phyloP scores from a whole-genome alignment of 2,888 invertebrate genomes.

The Eretmocerus hayati region DNA sequence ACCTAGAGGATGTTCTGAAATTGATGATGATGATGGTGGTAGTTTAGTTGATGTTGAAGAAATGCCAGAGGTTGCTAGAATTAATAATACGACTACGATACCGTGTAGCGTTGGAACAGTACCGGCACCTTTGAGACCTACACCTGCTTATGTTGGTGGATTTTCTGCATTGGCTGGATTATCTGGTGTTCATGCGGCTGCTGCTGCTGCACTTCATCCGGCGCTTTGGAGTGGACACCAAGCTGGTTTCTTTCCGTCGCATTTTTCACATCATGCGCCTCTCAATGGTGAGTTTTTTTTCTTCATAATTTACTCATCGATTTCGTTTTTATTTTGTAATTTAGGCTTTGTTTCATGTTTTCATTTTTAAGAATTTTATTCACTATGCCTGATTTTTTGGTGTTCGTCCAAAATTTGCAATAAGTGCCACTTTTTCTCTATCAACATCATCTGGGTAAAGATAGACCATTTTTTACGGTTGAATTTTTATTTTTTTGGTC shows the following conservation, averaged over 20 bases:
- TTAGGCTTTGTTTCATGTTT: too few relatives aligned
- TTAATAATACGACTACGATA: too few relatives aligned
- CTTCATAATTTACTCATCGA: too few relatives aligned
- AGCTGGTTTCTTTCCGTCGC: constrained; percentile 39
- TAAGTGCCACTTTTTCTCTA: too few relatives aligned
- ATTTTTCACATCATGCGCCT: constrained; percentile 40
- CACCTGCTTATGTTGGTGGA: constrained; percentile 40
- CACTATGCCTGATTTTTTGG: too few relatives aligned
- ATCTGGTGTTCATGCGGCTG: constrained; percentile 33
- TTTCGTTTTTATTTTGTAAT: too few relatives aligned
- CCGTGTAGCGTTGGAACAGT: background rate
- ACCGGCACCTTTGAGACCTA: constrained; percentile 36
- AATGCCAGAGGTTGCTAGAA: too few relatives aligned
- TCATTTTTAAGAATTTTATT: too few relatives aligned
- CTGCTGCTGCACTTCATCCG: constrained; percentile 17
- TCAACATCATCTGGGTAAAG: too few relatives aligned
- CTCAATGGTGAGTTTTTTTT: constrained; percentile 36
- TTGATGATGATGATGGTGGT: constrained; percentile 49
- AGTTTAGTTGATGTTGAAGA: constrained; percentile 77
- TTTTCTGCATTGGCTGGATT: constrained; percentile 35
- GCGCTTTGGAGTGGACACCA: constrained; percentile 33
- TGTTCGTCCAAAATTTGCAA: too few relatives aligned
- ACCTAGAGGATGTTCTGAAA: background rate
- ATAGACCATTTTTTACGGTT: too few relatives aligned
- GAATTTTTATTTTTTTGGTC: too few relatives aligned